These are phyloP conservation scores for Prunella himalayana DNA, from an alignment of 2,113 vertebrate genomes.

Conservation along the genomic window DNA sequence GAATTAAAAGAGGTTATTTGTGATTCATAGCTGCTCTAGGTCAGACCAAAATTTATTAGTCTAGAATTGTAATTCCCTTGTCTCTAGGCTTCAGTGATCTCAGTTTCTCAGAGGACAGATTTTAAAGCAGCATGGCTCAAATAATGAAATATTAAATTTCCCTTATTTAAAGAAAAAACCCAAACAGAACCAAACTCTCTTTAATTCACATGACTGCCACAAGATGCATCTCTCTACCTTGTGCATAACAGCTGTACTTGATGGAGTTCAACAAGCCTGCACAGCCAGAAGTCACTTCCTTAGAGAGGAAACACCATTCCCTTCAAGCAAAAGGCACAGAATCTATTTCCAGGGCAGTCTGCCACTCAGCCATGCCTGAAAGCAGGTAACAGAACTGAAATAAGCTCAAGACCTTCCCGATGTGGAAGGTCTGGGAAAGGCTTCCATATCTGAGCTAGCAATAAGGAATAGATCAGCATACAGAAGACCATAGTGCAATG, in stretches of 20 bases:
- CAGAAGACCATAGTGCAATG: neutral
- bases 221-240: neutral
- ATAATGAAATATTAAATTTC: neutral
- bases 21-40: neutral
- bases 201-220: neutral
- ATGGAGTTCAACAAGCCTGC: neutral
- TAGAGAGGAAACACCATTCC: neutral
- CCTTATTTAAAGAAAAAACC: neutral
- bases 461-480: neutral
- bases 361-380: neutral
- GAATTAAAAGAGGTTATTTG: neutral
- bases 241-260: neutral
- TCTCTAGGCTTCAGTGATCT: neutral
- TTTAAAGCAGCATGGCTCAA: neutral
- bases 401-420: neutral
- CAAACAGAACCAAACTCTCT: neutral
- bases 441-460: neutral
- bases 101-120: neutral
- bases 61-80: neutral
- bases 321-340: neutral
- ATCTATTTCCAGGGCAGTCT: neutral
- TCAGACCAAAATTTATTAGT: slow-evolving; percentile 26
- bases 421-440: neutral
- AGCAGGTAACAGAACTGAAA: neutral
- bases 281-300: neutral